Base-by-base conservation (phyloP, 2,113 vertebrate genomes). In the Nyctibius bracteatus region DNA sequence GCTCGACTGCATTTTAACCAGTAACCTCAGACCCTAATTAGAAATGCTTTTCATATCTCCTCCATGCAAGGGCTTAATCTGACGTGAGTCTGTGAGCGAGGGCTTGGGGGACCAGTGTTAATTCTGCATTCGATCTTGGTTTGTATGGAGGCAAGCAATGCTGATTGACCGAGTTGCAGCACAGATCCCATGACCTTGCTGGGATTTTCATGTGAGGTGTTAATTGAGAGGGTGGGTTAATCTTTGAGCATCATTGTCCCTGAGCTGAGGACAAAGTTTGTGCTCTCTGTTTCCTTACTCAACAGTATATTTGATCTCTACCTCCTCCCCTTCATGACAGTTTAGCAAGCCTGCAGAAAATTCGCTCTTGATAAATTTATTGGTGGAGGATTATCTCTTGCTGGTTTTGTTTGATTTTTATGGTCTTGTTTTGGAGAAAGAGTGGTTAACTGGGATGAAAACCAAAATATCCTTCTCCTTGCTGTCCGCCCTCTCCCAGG, bases 1-100 rank as follows among this genome's bases (percentile, higher is more conserved):
- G 98, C 98, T 98, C 97, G 96, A 97, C 98, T 98, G 98, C 98
- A 98, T 99, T 99, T 99, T 98, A 99, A 99, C 99, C 98, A 97
- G 98, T 99, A 98, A 99, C 99, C 98, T 98, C 98, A 97, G 98
- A 99, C 98, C 98, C 99, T 99, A 98, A 99, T 99, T 99, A 99
- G 98, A 99, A 99, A 99, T 97, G 98, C 98, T 98, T 98, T 98
- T 99, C 99, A 98, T 99, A 99, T 99, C 99, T 99, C 97, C 96
- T 98, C 96, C 98, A 98, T 98, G 98, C 99, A 99, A 98, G 97
- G 97, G 98, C 98, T 98, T 99, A 99, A 99, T 99, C 99, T 99
- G 98, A 98, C 98, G 98, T 98, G 97, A 97, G 98, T 97, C 97
- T 97, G 97, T 92, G 96, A 97, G 98, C 97, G 94, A 98, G 98